Evolutionary conservation across 2,797 vertebrate genomes (phyloP).

Genomic region (Eulemur mongoz): DNA sequence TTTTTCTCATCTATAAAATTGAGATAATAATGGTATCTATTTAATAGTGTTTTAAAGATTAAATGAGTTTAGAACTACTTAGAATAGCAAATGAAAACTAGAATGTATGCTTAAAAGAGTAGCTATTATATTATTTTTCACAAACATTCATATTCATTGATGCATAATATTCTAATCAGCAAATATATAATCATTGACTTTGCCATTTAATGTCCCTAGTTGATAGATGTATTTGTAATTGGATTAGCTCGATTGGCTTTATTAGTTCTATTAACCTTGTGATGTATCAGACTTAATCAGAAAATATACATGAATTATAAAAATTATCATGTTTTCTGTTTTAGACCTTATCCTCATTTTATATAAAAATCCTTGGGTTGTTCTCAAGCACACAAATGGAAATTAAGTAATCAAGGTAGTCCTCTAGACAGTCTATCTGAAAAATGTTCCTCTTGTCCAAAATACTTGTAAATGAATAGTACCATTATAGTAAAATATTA

Average conservation of each 20-base stretch:
- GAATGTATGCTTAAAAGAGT: neutral
- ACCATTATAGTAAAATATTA: slow-evolving; percentile 12
- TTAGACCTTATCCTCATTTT: neutral
- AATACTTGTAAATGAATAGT: neutral
- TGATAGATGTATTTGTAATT: neutral
- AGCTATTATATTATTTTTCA: neutral
- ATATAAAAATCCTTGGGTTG: neutral
- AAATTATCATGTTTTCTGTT: neutral
- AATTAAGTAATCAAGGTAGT: neutral
- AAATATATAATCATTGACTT: neutral
- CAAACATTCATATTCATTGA: neutral
- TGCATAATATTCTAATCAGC: neutral
- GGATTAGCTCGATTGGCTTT: neutral
- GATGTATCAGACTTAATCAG: neutral
- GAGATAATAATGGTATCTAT: neutral
- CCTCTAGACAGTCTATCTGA: neutral
- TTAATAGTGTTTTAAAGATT: neutral
- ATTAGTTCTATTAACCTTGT: neutral
- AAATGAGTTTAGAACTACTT: neutral
- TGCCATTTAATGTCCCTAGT: neutral
- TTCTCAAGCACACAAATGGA: neutral
- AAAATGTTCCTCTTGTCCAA: neutral
- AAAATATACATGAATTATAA: neutral
- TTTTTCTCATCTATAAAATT: neutral
- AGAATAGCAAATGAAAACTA: neutral